A percentile compares a stretch with the other conserved stretches of the same genome.
These are phyloP conservation scores for Eidolon helvum DNA, from an alignment of 2,113 vertebrate species.

Conservation along the genomic window DNA sequence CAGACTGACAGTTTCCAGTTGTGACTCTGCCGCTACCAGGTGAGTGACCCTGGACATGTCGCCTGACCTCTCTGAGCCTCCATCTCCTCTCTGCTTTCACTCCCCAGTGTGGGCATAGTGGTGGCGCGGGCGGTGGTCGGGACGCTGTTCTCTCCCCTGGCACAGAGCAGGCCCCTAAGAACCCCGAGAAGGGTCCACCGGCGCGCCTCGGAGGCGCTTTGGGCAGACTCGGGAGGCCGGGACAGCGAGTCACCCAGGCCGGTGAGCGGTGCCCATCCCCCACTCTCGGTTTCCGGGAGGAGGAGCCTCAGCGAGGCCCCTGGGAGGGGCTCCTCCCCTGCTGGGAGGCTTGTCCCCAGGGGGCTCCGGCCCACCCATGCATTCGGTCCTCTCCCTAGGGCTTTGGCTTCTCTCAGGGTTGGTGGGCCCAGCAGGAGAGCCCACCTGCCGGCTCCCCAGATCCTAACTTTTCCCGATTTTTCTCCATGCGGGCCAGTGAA, in stretches of 20 bases:
- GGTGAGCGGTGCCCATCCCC: background rate
- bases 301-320: background rate
- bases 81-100: background rate
- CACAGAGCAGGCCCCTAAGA: background rate
- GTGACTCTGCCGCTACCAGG: background rate
- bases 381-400: too few relatives aligned
- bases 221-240: background rate
- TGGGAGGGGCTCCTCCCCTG: rapidly evolving
- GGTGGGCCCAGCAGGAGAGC: background rate
- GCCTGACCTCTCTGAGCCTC: background rate
- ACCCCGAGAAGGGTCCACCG: background rate
- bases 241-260: background rate
- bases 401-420: background rate
- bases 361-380: too few relatives aligned
- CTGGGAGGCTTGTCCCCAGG: background rate
- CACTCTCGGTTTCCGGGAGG: background rate
- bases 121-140: background rate
- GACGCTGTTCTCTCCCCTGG: background rate
- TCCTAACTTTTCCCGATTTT: background rate
- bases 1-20: background rate
- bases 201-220: background rate
- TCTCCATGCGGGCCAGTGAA: background rate
- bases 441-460: rapidly evolving
- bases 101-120: background rate
- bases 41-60: background rate